Evolutionary conservation across 2,113 vertebrate genomes (phyloP), one percentile per base, ranked within the genome.

Genomic region (Pseudorasbora parva): DNA sequence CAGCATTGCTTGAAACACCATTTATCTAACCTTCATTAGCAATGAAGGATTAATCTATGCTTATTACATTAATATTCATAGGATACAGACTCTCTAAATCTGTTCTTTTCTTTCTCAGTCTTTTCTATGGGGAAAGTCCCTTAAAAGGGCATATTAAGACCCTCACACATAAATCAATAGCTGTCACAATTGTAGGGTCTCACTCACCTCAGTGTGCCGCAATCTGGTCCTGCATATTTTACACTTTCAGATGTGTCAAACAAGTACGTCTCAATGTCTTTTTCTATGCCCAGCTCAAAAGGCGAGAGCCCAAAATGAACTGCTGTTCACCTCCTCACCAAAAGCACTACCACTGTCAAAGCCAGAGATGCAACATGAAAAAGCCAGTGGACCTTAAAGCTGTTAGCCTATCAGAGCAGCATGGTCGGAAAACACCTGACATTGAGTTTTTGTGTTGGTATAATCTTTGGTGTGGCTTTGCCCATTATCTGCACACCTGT

Each of bases 161-260:
- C 47, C 47, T 74, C 68, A 74, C 47, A 73, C 47, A 68, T 56
- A 86, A 86, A 78, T 82, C 81, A 86, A 78, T 78, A 85, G 60
- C 56, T 75, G 72, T 71, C n/a, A 78, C 41, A 54, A 80, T 45
- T 66, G 59, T 69, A 30, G 57, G 75, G 33, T 54, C 45, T 43
- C 30, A 9, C 51, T 23, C 2, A 23, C 14, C 54, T 82, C 47
- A 2, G 41, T 33, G 12, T 66, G 41, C 47, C 43, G 43, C 47
- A 51, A 25, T 76, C 72, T 66, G 19, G 41, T 30, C 19, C 15
- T 64, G 33, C 74, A 78, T 37, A 72, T 72, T 82, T 56, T 47
- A 66, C 54, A 76, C 71, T 37, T 23, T 10, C 23, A 77, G 72
- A 47, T n/a, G 56, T 69, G 60, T 54, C 45, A 83, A 45, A 57